Percentiles rank a stretch among this genome's conserved stretches.
phyloP scores from a whole-genome alignment of 2,113 vertebrate genomes.

The Cepphus grylle region DNA sequence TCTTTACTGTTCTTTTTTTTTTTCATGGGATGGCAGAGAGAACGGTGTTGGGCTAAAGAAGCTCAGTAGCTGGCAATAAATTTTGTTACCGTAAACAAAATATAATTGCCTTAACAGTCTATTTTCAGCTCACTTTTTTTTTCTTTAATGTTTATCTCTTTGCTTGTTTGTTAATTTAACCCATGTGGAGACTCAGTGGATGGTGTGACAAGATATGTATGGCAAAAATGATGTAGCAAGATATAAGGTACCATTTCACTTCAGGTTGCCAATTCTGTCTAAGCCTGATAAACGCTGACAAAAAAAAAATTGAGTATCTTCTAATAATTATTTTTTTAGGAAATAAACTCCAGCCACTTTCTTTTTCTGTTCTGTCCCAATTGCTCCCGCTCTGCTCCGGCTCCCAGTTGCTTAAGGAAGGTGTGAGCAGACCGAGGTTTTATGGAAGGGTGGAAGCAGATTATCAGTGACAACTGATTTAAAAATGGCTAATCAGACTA shows the following conservation, averaged over 20 bases:
- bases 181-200: background rate
- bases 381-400: accelerated
- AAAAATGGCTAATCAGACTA: background rate
- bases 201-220: background rate
- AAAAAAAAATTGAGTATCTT: background rate
- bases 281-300: background rate
- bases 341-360: background rate
- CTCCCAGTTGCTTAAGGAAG: background rate
- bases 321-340: background rate
- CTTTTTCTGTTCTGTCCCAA: background rate
- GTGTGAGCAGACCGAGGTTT: background rate
- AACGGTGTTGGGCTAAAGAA: background rate
- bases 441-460: background rate
- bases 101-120: background rate
- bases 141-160: background rate
- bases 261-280: background rate
- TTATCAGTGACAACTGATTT: background rate
- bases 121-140: background rate
- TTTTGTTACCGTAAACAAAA: background rate
- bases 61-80: background rate
- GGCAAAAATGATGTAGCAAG: background rate
- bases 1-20: background rate
- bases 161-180: conserved; percentile 23
- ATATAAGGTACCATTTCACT: background rate
- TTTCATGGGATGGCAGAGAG: background rate